Percentiles rank a stretch among this genome's conserved stretches.
Evolutionary conservation across 1,140 invertebrate genomes (phyloP).

Genomic region (Yoshiicerus persimilis): DNA sequence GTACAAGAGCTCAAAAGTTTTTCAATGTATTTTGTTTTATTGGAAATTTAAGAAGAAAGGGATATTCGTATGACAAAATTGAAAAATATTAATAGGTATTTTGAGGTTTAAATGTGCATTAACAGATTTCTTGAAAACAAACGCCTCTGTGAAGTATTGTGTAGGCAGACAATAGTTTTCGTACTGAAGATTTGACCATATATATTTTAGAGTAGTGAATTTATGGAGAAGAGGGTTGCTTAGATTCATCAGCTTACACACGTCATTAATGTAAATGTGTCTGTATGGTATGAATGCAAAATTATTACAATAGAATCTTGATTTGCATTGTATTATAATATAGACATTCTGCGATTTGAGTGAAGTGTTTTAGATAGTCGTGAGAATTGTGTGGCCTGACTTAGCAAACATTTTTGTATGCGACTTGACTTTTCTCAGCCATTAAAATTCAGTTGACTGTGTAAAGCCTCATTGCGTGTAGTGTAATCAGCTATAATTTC

Average conservation of each 20-base stretch:
- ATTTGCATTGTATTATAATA: background rate
- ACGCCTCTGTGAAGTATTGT: too few relatives aligned
- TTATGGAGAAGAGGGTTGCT: background rate
- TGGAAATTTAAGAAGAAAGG: too few relatives aligned
- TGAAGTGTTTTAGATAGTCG: background rate
- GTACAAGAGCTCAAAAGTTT: too few relatives aligned
- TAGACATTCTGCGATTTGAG: background rate
- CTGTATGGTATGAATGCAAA: background rate
- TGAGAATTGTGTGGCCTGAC: background rate
- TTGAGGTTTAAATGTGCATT: too few relatives aligned
- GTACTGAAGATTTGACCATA: too few relatives aligned
- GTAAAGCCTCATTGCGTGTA: background rate
- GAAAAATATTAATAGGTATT: too few relatives aligned
- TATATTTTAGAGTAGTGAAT: background rate
- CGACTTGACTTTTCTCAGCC: background rate
- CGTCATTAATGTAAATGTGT: background rate
- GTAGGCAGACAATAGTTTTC: too few relatives aligned
- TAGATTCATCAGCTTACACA: background rate
- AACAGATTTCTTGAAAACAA: too few relatives aligned
- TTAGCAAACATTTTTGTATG: background rate
- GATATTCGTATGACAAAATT: too few relatives aligned
- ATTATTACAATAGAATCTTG: background rate
- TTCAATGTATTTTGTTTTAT: too few relatives aligned
- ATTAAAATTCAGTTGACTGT: background rate
- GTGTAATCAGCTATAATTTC: background rate